These are phyloP conservation scores for Oxytorus armatus DNA, from an alignment of 2,888 invertebrate genomes.

Conservation along the genomic window DNA sequence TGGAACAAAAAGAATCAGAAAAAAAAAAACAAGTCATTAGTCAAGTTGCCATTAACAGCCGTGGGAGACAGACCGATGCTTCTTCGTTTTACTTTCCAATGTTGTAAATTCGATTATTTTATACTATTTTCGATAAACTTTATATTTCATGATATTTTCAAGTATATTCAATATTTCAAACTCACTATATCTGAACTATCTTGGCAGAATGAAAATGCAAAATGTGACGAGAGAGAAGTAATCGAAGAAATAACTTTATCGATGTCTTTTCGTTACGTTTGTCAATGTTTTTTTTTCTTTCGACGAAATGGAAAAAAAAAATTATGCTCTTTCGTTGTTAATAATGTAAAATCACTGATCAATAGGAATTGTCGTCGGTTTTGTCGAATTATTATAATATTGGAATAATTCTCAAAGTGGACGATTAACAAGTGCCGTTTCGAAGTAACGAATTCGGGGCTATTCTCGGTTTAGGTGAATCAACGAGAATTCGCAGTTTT, in stretches of 20 bases:
- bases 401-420: not conserved
- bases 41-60: constrained; percentile 10
- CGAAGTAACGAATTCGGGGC: constrained; percentile 25
- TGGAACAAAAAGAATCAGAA: constrained; percentile 25
- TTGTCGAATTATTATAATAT: too few relatives aligned
- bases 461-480: not conserved
- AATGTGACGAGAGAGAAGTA: too few relatives aligned
- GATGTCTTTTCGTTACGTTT: not conserved
- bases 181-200: not conserved
- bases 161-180: not conserved
- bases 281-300: not conserved
- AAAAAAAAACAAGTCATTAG: constrained; percentile 15
- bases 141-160: constrained; percentile 2
- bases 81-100: constrained; percentile 28
- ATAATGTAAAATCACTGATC: not conserved
- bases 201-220: not conserved
- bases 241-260: not conserved
- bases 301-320: not conserved
- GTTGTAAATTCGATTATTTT: too few relatives aligned
- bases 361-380: too few relatives aligned
- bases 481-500: constrained; percentile 23
- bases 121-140: constrained; percentile 9
- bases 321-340: not conserved
- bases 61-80: not conserved
- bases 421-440: constrained; percentile 18